A percentile compares a stretch with the other conserved stretches of the same genome.
Evolutionary conservation across 2,113 vertebrate genomes (phyloP).

Genomic region (Natator depressus): DNA sequence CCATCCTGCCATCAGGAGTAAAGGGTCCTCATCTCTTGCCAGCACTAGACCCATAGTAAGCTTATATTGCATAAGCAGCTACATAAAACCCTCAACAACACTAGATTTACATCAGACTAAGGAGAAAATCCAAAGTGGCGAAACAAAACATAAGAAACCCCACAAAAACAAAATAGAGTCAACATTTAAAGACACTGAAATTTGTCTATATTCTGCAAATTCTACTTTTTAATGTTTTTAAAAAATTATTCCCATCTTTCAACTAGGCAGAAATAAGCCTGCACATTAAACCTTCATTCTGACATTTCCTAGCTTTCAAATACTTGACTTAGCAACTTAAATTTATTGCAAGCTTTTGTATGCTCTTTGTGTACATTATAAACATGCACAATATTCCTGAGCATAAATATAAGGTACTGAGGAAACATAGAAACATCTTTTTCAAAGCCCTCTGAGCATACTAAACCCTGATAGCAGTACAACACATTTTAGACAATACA

Average conservation of each 20-base stretch:
- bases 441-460: conserved; percentile 24
- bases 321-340: accelerated
- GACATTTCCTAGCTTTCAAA: not conserved
- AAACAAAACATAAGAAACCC: no score
- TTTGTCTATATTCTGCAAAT: not conserved
- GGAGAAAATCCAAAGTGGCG: accelerated
- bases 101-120: not conserved
- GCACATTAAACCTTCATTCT: not conserved
- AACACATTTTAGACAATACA: conserved; percentile 12
- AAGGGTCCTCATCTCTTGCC: not conserved
- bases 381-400: accelerated
- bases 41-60: accelerated
- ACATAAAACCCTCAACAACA: not conserved
- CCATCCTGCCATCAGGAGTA: not conserved
- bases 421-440: conserved; percentile 20
- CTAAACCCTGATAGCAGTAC: not conserved
- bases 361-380: not conserved
- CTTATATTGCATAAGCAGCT: accelerated
- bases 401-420: not conserved
- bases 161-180: not conserved
- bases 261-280: accelerated
- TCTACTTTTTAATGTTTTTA: not conserved
- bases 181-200: not conserved
- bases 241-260: not conserved
- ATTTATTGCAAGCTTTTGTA: not conserved